Percentiles rank a stretch among this genome's conserved stretches.
Evolutionary conservation across 1,140 invertebrate genomes (phyloP).

Genomic region (Coelopa frigida): DNA sequence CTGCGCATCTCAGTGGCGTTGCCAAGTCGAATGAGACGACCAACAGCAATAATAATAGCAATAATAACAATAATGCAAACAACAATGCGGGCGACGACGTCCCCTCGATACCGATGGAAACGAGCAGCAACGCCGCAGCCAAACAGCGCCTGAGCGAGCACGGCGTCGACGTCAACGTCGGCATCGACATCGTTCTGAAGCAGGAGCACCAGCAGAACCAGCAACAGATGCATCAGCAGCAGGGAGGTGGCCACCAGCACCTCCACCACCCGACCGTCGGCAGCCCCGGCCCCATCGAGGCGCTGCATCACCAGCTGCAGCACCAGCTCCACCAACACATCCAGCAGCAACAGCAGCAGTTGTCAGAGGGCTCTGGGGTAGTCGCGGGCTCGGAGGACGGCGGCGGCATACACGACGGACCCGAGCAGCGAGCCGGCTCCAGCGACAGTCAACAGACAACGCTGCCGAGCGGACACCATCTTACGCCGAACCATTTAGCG

Average conservation of each 20-base stretch:
- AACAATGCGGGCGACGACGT: not conserved
- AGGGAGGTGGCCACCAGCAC: too few relatives aligned
- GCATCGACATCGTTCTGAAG: not conserved
- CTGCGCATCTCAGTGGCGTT: slow-evolving; percentile 23
- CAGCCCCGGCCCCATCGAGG: slow-evolving; percentile 19
- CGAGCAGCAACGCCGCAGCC: not conserved
- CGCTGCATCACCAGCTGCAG: slow-evolving; percentile 13
- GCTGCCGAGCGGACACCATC: not conserved
- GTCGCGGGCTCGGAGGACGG: too few relatives aligned
- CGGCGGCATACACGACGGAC: too few relatives aligned
- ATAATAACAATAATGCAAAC: not conserved
- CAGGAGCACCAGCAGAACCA: slow-evolving; percentile 12
- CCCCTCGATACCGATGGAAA: not conserved
- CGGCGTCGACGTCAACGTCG: too few relatives aligned
- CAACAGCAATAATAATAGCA: slow-evolving; percentile 9
- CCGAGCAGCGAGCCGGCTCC: slow-evolving; percentile 11
- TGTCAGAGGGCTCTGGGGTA: not conserved
- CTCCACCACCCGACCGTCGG: slow-evolving; percentile 8
- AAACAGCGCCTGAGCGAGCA: not conserved
- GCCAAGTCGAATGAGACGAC: slow-evolving; percentile 24
- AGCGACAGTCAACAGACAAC: slow-evolving; percentile 7
- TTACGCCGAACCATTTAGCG: not conserved
- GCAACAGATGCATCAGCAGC: slow-evolving; percentile 8
- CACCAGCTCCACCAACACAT: slow-evolving; percentile 12
- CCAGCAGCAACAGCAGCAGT: slow-evolving; percentile 1